Conservation (phyloP, 2,888 invertebrate species). For the Drosophila subsilvestris region DNA sequence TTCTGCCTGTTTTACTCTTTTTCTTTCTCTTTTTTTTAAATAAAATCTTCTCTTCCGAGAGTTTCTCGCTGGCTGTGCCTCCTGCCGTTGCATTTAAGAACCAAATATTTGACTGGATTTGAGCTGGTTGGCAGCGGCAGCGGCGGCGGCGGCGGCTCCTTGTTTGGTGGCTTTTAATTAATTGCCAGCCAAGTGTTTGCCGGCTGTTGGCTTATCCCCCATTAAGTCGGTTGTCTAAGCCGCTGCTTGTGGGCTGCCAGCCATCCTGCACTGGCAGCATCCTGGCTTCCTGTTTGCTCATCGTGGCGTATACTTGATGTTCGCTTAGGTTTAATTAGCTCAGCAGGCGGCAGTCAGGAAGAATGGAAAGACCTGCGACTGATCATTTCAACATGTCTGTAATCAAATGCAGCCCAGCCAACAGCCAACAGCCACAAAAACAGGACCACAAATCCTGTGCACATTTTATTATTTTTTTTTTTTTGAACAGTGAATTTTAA, state of each 20-base stretch:
- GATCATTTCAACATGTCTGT: conserved; percentile 57
- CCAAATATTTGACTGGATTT: conserved; percentile 42
- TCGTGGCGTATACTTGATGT: conserved; percentile 52
- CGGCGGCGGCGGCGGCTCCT: conserved; percentile 14
- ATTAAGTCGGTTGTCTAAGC: conserved; percentile 51
- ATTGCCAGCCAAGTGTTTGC: conserved; percentile 62
- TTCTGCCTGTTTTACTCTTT: background rate
- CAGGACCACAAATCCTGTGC: conserved; percentile 12
- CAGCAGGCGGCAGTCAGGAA: conserved; percentile 21
- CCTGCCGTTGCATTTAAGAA: conserved; percentile 23
- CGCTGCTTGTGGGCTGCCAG: conserved; percentile 7
- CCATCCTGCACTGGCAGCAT: background rate
- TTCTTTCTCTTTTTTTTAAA: no score
- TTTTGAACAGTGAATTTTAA: conserved; percentile 67
- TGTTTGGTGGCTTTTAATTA: conserved; percentile 79
- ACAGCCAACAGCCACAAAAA: background rate
- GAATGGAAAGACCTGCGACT: background rate
- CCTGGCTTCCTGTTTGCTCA: conserved; percentile 42
- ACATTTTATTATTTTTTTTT: conserved; percentile 45
- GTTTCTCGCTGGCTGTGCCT: background rate
- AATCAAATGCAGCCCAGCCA: conserved; percentile 70
- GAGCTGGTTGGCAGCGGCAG: conserved; percentile 27
- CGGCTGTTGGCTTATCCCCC: conserved; percentile 35
- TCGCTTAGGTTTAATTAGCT: conserved; percentile 55
- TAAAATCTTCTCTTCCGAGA: conserved; percentile 33